Evolutionary conservation across 2,113 vertebrate species (phyloP).

Genomic region (Oreocharis arfaki): DNA sequence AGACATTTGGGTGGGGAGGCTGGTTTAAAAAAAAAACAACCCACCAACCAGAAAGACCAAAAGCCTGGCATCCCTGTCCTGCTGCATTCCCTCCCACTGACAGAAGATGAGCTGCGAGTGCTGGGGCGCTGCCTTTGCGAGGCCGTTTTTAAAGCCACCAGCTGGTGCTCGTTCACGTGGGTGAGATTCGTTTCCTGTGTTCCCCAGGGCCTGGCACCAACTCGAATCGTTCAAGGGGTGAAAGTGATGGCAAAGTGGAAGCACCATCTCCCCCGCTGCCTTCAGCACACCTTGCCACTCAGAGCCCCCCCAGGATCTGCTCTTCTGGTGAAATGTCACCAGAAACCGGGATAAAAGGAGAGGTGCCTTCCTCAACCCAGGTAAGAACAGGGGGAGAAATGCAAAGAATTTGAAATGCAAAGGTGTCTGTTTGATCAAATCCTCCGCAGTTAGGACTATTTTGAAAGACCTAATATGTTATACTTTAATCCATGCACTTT

Average conservation of each 20-base stretch:
- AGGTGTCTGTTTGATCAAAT: background rate
- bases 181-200: conserved; percentile 92
- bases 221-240: conserved; percentile 73
- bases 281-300: conserved; percentile 47
- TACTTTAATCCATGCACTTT: background rate
- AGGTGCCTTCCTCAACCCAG: conserved; percentile 68
- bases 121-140: conserved; percentile 55
- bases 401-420: background rate
- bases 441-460: background rate
- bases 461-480: background rate
- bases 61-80: background rate
- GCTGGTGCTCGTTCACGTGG: conserved; percentile 80
- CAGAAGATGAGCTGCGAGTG: conserved; percentile 29
- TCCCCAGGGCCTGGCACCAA: conserved; percentile 87
- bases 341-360: conserved; percentile 62
- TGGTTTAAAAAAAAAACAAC: background rate
- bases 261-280: conserved; percentile 70
- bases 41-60: background rate
- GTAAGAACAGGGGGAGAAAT: conserved; percentile 53
- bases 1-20: background rate
- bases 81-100: background rate
- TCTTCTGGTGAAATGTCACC: conserved; percentile 61
- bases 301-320: conserved; percentile 32
- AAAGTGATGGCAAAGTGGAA: conserved; percentile 79
- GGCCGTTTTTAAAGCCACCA: conserved; percentile 71